These are phyloP conservation scores for Stercorarius parasiticus DNA, from an alignment of 2,113 vertebrate species.

Conservation along the genomic window DNA sequence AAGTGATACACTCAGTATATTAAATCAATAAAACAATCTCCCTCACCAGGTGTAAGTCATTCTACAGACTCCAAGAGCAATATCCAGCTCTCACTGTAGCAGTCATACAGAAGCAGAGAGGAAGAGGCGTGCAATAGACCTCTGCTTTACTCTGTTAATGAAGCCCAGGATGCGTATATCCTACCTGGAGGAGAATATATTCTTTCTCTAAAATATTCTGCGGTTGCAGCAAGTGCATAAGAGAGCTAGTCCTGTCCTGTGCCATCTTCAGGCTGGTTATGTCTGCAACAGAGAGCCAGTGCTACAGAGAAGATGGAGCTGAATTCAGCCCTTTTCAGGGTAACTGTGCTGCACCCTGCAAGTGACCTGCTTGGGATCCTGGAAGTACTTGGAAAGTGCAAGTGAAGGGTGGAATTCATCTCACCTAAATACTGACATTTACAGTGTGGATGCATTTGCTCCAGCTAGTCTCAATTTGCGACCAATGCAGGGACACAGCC, in stretches of 20 bases:
- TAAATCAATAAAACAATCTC: not conserved
- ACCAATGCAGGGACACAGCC: not conserved
- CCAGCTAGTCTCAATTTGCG: not conserved
- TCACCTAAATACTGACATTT: not conserved
- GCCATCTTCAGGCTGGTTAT: not conserved
- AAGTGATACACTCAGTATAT: constrained; percentile 1
- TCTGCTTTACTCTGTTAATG: not conserved
- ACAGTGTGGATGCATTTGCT: not conserved
- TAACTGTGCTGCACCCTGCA: not conserved
- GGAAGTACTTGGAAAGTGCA: not conserved
- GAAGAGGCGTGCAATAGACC: not conserved
- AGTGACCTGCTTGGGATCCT: not conserved
- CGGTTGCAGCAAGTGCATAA: not conserved
- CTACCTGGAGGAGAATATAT: not conserved
- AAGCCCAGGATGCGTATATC: not conserved
- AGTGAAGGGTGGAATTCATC: not conserved
- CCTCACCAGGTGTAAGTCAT: not conserved
- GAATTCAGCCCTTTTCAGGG: not conserved
- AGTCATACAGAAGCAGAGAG: not conserved
- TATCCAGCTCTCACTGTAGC: not conserved
- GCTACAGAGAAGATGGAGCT: not conserved
- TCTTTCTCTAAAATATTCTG: not conserved
- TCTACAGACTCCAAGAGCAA: not conserved
- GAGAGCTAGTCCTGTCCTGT: not conserved
- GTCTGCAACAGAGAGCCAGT: not conserved